Evolutionary conservation across 2,113 vertebrate genomes (phyloP).

Genomic region (Candoia aspera): DNA sequence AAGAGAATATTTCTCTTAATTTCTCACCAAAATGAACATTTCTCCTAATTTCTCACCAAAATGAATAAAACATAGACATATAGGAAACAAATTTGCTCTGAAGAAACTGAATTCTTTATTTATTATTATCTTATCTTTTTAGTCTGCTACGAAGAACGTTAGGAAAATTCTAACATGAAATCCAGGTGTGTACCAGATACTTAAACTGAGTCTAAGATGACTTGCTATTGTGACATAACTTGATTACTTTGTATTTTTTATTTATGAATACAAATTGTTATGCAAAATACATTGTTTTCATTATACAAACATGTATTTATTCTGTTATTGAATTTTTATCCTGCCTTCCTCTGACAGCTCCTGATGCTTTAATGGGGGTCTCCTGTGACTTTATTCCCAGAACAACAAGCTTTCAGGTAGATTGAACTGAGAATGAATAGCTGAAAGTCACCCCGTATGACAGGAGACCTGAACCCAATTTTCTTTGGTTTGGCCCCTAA

Average conservation of each 20-base stretch:
- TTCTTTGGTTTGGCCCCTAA: not conserved
- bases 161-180: not conserved
- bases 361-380: not conserved
- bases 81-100: constrained; percentile 5
- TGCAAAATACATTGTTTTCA: not conserved
- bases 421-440: not conserved
- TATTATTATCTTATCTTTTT: constrained; percentile 8
- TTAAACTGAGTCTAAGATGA: not conserved
- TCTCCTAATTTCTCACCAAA: constrained; percentile 16
- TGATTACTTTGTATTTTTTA: not conserved
- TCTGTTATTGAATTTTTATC: not conserved
- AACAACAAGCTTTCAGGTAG: not conserved
- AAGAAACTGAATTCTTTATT: constrained; percentile 16
- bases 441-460: not conserved
- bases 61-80: constrained; percentile 23
- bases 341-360: not conserved
- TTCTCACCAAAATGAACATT: constrained; percentile 24
- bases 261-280: not conserved
- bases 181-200: not conserved
- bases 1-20: not conserved
- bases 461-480: not conserved
- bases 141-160: constrained; percentile 6
- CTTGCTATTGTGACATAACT: not conserved
- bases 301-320: not conserved
- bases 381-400: not conserved